Conservation (phyloP, 2,113 vertebrate species). For the Thermophis baileyi region DNA sequence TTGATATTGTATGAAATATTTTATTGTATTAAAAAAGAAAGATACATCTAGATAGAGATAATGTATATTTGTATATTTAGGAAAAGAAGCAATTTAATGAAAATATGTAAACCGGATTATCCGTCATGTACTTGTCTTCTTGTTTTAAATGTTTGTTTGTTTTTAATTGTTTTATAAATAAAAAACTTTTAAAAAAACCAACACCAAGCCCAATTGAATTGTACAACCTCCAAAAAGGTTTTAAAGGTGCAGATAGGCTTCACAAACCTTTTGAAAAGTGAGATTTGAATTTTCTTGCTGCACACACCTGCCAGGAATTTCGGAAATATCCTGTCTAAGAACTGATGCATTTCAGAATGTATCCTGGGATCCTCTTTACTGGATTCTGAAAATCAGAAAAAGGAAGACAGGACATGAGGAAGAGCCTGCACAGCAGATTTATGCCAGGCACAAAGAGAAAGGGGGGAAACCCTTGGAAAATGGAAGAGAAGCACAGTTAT, state of each 20-base stretch:
- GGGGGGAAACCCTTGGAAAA: not conserved
- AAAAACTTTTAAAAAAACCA: too few species aligned
- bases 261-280: not conserved
- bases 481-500: not conserved
- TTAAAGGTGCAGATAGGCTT: not conserved
- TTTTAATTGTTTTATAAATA: too few species aligned
- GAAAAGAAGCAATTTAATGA: too few species aligned
- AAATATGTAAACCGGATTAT: too few species aligned
- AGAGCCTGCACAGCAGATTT: not conserved
- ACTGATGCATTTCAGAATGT: constrained; percentile 70
- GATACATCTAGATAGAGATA: too few species aligned
- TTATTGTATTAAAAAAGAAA: too few species aligned
- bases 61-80: too few species aligned
- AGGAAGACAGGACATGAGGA: not conserved
- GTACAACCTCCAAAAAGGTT: not conserved
- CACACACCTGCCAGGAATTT: constrained; percentile 75
- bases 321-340: constrained; percentile 72
- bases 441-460: not conserved
- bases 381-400: constrained; percentile 29
- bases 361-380: constrained; percentile 55
- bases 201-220: not conserved
- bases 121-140: too few species aligned
- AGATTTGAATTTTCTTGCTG: not conserved
- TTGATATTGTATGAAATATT: too few species aligned
- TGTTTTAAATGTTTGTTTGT: too few species aligned